These are phyloP conservation scores for Sarcophaga rosellei DNA, from an alignment of 2,888 invertebrate genomes.

Conservation along the genomic window DNA sequence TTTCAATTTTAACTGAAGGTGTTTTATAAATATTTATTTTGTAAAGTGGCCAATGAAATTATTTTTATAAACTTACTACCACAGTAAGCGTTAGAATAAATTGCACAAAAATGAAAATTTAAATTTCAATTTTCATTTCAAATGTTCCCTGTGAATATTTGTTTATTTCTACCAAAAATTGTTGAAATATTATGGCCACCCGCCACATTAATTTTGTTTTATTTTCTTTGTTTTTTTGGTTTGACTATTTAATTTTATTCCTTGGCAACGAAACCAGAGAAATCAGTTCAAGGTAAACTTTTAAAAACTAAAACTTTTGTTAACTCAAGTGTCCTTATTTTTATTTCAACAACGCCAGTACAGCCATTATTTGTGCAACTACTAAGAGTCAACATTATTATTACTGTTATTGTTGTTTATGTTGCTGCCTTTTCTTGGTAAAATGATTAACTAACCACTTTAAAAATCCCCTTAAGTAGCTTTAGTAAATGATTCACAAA, in stretches of 20 bases:
- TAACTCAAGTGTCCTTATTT: slow-evolving; percentile 5
- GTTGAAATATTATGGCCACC: no score
- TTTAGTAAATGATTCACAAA: slow-evolving; percentile 27
- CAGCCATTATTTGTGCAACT: neutral
- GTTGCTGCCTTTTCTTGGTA: neutral
- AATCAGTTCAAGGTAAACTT: slow-evolving; percentile 40
- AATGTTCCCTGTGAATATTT: no score
- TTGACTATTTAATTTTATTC: no score
- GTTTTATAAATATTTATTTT: slow-evolving; percentile 7
- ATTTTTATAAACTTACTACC: no score
- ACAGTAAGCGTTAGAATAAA: no score
- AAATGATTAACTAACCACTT: slow-evolving; percentile 54
- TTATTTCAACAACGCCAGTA: neutral
- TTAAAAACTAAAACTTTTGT: neutral
- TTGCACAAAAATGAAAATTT: no score
- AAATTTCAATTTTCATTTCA: no score
- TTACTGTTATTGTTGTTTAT: slow-evolving; percentile 6
- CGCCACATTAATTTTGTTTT: no score
- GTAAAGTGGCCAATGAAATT: neutral
- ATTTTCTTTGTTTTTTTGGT: no score
- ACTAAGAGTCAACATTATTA: slow-evolving; percentile 8
- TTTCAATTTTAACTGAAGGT: slow-evolving; percentile 4
- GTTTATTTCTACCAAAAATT: no score
- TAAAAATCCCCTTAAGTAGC: slow-evolving; percentile 45
- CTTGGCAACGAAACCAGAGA: neutral